Base-by-base conservation (phyloP, 1,140 invertebrate species). In the Octopus bimaculoides region DNA sequence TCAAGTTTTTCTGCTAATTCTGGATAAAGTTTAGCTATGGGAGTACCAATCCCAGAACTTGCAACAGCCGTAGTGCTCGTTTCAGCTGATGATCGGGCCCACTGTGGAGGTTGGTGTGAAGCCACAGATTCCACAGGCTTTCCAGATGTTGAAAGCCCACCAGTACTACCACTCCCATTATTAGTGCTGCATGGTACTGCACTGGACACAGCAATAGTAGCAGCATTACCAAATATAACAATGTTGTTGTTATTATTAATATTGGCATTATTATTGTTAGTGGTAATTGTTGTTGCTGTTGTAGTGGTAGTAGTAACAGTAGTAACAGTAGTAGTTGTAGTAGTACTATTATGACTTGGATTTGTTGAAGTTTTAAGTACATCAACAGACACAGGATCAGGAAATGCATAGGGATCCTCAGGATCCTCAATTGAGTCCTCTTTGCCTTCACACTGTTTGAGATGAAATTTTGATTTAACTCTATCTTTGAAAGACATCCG, bases 381-480 rank as follows among this genome's bases (percentile, higher is more conserved):
- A 56, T 54, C 53, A 20, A 17, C 85, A 17, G 90, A 88, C 78
- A 91, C 90, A 6, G 91, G 89, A 82, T 92, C 92, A 82, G 92
- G 91, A 85, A 93, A 93, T 55, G 92, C 91, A 83, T 93, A 93
- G 1, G 92, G 92, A 89, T 93, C 92, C 83, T 90, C 89, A 41
- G 86, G 85, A 56, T 87, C 85, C 79, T 87, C 87, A 52, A 81
- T 77, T 71, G 77, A 80, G 75, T 87, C 89, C 69, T 81, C 81
- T 77, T 82, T n/a, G 61, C 61, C 71, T 76, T 74, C 53, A 10
- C 54, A n/a, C 78, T 82, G 26, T 75, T 55, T 71, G 78, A 75
- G n/a, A 79, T 82, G 77, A 81, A 74, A 81, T 83, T 85, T 85
- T 54, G 75, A 81, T 77, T 82, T 84, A 17, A 86, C 54, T 52